Percentiles rank a stretch among this genome's conserved stretches.
phyloP scores from a whole-genome alignment of 2,888 invertebrate genomes.

The Torymus auratus region DNA sequence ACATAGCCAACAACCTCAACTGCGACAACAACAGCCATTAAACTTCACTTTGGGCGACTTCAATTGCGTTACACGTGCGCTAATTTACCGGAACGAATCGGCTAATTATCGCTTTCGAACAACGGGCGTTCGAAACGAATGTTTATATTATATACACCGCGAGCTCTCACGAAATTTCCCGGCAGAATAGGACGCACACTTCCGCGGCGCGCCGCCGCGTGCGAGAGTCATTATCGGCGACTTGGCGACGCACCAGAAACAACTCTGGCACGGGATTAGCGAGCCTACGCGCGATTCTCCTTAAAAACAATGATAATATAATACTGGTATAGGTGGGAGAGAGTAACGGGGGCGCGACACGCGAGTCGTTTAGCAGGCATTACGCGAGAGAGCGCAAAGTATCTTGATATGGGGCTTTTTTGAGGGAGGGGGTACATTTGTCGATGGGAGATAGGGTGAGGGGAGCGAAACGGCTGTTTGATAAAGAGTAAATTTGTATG shows the following conservation, averaged over 20 bases:
- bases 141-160: background rate
- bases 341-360: constrained; percentile 24
- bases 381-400: background rate
- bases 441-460: too few species aligned
- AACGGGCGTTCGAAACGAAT: background rate
- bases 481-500: too few species aligned
- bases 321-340: constrained; percentile 4
- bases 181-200: constrained; percentile 14
- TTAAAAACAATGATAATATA: constrained; percentile 51
- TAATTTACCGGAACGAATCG: constrained; percentile 24
- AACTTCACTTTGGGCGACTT: background rate
- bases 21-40: constrained; percentile 1
- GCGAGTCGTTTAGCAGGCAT: constrained; percentile 8
- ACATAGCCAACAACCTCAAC: background rate
- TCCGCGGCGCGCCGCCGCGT: background rate
- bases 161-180: constrained; percentile 14
- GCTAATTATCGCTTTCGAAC: constrained; percentile 5
- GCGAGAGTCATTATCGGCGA: constrained; percentile 41
- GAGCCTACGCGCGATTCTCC: constrained; percentile 25
- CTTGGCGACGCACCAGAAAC: constrained; percentile 56
- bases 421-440: too few species aligned
- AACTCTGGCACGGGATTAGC: constrained; percentile 39
- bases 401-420: too few species aligned
- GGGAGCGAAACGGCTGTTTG: too few species aligned
- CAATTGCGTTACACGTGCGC: background rate